Evolutionary conservation across 2,888 invertebrate species (phyloP).

Genomic region (Anthrax anthrax): DNA sequence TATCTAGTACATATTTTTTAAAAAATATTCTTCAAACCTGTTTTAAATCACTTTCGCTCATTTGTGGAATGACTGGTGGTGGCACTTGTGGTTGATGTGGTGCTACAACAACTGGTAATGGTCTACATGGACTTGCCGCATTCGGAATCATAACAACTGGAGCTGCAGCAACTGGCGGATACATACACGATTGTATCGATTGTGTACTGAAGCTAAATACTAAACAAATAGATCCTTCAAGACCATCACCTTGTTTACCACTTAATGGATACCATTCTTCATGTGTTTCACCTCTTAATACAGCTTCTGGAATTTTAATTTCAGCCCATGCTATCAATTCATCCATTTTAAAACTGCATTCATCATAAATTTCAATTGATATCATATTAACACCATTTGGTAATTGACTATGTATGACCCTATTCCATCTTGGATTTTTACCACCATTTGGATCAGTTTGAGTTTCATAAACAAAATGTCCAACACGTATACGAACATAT

Average conservation of each 20-base stretch:
- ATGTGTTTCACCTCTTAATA: constrained; percentile 74
- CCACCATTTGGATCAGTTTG: constrained; percentile 90
- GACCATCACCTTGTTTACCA: constrained; percentile 88
- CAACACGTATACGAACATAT: constrained; percentile 81
- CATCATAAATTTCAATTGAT: constrained; percentile 91
- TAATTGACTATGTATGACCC: constrained; percentile 63
- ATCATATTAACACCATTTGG: constrained; percentile 80
- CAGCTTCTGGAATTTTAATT: constrained; percentile 70
- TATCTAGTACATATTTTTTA: too few species aligned
- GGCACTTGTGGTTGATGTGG: constrained; percentile 24
- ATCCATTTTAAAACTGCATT: constrained; percentile 91
- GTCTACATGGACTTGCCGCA: constrained; percentile 14
- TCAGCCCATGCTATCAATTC: constrained; percentile 91
- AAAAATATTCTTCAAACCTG: constrained; percentile 34
- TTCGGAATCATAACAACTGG: constrained; percentile 60
- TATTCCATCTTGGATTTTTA: constrained; percentile 92
- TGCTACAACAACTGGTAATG: constrained; percentile 26
- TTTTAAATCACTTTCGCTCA: constrained; percentile 48
- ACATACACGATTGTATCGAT: constrained; percentile 35
- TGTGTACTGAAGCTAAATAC: constrained; percentile 58
- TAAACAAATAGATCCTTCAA: constrained; percentile 86
- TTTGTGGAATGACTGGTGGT: constrained; percentile 16
- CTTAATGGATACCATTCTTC: constrained; percentile 92
- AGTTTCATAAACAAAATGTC: constrained; percentile 90
- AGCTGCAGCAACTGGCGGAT: constrained; percentile 38